Percentiles rank a stretch among this genome's conserved stretches.
phyloP scores from a whole-genome alignment of 2,888 invertebrate genomes.

The Ophion obscuratus region DNA sequence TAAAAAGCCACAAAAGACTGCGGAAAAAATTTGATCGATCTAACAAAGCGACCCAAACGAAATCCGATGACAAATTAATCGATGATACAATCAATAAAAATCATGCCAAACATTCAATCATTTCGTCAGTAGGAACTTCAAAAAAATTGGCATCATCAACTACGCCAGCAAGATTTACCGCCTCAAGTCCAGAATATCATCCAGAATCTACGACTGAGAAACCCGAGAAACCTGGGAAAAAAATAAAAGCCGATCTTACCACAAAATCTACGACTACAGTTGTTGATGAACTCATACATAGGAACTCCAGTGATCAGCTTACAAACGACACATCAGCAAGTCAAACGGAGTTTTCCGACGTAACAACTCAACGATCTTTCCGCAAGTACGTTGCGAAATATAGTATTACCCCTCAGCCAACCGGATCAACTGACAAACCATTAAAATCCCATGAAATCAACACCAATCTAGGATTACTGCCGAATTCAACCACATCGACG shows the following conservation, averaged over 20 bases:
- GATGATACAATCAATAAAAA: no score
- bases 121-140: neutral
- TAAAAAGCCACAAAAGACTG: neutral
- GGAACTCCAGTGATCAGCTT: neutral
- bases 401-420: neutral
- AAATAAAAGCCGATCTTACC: neutral
- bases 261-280: neutral
- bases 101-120: no score
- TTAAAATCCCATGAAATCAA: neutral
- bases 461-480: neutral
- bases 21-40: neutral
- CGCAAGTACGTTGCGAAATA: constrained; percentile 21
- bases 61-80: neutral
- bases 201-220: neutral
- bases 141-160: neutral
- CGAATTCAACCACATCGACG: neutral
- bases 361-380: neutral
- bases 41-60: neutral
- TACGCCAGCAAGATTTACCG: neutral
- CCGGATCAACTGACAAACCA: neutral
- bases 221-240: neutral
- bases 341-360: neutral
- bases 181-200: neutral
- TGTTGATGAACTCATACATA: neutral
- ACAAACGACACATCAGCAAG: neutral